A percentile compares a stretch with the other conserved stretches of the same genome.
Conservation (phyloP, 2,888 invertebrate species). For the Lamproptera curius region DNA sequence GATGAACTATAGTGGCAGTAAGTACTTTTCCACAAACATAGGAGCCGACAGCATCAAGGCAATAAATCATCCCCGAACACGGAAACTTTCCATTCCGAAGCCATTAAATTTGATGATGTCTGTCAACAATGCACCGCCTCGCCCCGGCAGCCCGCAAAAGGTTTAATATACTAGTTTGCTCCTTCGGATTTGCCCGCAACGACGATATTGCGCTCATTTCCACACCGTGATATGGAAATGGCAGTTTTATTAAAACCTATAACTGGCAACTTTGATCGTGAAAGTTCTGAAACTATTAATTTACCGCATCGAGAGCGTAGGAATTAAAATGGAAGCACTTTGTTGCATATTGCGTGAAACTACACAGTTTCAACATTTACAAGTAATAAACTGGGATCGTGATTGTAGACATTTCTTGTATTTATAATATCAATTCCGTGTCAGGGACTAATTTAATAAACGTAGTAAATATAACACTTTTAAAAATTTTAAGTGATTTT, state of each 20-base stretch:
- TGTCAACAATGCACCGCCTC: slow-evolving; percentile 43
- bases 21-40: slow-evolving; percentile 18
- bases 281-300: slow-evolving; percentile 14
- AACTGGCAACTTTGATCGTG: slow-evolving; percentile 9
- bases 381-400: too few relatives aligned
- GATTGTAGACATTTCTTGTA: too few relatives aligned
- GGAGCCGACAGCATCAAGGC: slow-evolving; percentile 33
- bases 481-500: too few relatives aligned
- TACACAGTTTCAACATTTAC: too few relatives aligned
- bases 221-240: slow-evolving; percentile 2
- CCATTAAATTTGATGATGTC: slow-evolving; percentile 50
- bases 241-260: slow-evolving; percentile 12
- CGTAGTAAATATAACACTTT: too few relatives aligned
- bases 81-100: slow-evolving; percentile 47
- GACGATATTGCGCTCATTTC: slow-evolving; percentile 8
- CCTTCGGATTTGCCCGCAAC: slow-evolving; percentile 6
- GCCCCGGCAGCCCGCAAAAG: slow-evolving; percentile 18
- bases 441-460: too few relatives aligned
- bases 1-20: too few relatives aligned
- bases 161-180: slow-evolving; percentile 7
- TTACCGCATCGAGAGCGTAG: slow-evolving; percentile 12
- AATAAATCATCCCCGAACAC: slow-evolving; percentile 48
- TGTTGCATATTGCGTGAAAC: neutral
- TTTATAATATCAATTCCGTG: too few relatives aligned
- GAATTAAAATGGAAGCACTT: slow-evolving; percentile 13